These are phyloP conservation scores for Philopedon plagiatum DNA, from an alignment of 2,888 invertebrate species.

Conservation along the genomic window DNA sequence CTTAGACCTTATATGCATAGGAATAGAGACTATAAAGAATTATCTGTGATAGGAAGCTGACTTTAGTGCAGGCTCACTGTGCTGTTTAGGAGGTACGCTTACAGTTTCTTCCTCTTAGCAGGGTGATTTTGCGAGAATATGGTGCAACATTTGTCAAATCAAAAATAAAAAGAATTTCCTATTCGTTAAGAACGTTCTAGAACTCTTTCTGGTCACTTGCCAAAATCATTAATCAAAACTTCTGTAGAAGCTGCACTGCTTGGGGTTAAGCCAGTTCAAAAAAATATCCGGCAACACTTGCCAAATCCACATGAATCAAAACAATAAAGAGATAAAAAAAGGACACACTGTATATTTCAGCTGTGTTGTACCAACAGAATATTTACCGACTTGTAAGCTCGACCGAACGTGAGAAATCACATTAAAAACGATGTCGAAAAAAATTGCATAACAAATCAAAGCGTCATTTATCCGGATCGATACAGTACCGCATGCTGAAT, in stretches of 20 bases:
- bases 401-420: slow-evolving; percentile 23
- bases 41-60: too few relatives aligned
- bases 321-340: background rate
- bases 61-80: background rate
- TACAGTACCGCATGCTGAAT: slow-evolving; percentile 38
- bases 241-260: too few relatives aligned
- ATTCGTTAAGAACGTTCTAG: too few relatives aligned
- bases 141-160: too few relatives aligned
- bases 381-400: background rate
- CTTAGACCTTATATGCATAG: slow-evolving; percentile 1
- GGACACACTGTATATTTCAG: background rate
- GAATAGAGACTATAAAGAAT: too few relatives aligned
- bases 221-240: too few relatives aligned
- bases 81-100: background rate
- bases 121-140: background rate
- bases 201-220: too few relatives aligned
- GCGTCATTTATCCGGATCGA: slow-evolving; percentile 42
- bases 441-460: slow-evolving; percentile 50
- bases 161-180: too few relatives aligned
- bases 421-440: slow-evolving; percentile 30
- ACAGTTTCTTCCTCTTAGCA: slow-evolving; percentile 1
- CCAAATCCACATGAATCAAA: too few relatives aligned
- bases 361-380: background rate
- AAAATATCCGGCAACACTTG: too few relatives aligned
- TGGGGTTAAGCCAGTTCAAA: too few relatives aligned